These are phyloP conservation scores for Lophochroa leadbeateri DNA, from an alignment of 2,113 vertebrate species.

Conservation along the genomic window DNA sequence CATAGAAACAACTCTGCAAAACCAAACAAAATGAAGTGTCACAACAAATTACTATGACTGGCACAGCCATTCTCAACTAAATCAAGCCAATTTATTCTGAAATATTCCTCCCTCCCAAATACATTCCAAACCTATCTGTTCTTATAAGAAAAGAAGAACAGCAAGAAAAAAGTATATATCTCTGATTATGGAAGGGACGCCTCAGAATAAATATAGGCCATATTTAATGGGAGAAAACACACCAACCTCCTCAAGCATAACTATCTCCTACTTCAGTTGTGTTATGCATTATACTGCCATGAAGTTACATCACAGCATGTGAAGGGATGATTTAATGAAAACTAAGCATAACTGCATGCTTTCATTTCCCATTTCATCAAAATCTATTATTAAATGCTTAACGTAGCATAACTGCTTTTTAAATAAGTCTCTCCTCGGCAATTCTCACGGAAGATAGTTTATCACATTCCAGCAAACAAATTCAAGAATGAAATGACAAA, in stretches of 20 bases:
- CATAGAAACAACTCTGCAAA: not conserved
- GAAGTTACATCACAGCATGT: not conserved
- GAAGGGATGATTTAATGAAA: constrained; percentile 32
- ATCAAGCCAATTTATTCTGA: not conserved
- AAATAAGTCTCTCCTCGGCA: not conserved
- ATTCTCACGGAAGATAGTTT: not conserved
- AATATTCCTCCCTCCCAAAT: not conserved
- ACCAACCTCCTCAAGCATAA: not conserved
- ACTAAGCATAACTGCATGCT: not conserved
- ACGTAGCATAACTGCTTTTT: not conserved
- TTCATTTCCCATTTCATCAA: constrained; percentile 34
- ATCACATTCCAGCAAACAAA: not conserved
- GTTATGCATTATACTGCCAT: not conserved
- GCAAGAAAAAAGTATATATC: not conserved
- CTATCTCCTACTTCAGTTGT: not conserved
- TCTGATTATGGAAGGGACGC: not conserved
- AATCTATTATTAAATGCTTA: constrained; percentile 42
- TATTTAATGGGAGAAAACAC: not conserved
- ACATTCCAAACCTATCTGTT: not conserved
- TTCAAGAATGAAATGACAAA: not conserved
- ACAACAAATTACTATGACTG: constrained; percentile 34
- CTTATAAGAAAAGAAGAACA: not conserved
- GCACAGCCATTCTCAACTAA: not conserved
- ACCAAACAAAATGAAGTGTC: constrained; percentile 55
- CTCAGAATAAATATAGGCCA: not conserved